phyloP scores from a whole-genome alignment of 2,797 vertebrate species.

The Okamejei kenojei region DNA sequence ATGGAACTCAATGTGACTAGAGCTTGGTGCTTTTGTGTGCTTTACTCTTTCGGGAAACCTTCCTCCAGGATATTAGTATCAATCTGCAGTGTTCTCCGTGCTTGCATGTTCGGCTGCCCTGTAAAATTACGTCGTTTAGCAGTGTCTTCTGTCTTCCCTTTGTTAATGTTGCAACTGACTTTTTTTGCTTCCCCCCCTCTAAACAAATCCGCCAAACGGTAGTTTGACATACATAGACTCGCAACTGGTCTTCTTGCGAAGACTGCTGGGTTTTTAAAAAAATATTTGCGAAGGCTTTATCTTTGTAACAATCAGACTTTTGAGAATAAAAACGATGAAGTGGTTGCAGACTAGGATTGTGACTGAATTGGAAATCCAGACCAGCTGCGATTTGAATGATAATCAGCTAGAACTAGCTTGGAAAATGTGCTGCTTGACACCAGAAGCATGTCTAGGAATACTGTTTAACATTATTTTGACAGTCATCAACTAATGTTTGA shows the following conservation, averaged over 20 bases:
- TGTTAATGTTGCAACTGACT: constrained; percentile 14
- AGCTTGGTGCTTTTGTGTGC: not conserved
- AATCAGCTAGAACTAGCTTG: not conserved
- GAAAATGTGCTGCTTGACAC: not conserved
- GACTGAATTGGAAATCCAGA: constrained; percentile 17
- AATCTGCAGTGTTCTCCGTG: not conserved
- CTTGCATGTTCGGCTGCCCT: not conserved
- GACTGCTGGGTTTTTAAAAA: not conserved
- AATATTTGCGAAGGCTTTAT: not conserved
- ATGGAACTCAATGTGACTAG: not conserved
- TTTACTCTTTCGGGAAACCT: too few species aligned
- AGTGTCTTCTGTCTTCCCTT: constrained; percentile 5
- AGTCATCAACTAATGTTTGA: not conserved
- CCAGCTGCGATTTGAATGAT: not conserved
- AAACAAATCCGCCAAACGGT: not conserved
- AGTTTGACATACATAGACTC: not conserved
- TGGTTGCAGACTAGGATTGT: constrained; percentile 12
- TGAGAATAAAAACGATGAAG: constrained; percentile 24
- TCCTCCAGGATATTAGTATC: not conserved
- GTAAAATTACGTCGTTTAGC: not conserved
- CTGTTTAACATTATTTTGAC: constrained; percentile 16
- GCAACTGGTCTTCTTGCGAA: not conserved
- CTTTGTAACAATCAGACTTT: constrained; percentile 10
- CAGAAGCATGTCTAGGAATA: not conserved
- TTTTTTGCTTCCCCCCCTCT: not conserved